A percentile compares a stretch with the other conserved stretches of the same genome.
Conservation (phyloP, 2,797 vertebrate genomes). For the Tadarida brasiliensis region DNA sequence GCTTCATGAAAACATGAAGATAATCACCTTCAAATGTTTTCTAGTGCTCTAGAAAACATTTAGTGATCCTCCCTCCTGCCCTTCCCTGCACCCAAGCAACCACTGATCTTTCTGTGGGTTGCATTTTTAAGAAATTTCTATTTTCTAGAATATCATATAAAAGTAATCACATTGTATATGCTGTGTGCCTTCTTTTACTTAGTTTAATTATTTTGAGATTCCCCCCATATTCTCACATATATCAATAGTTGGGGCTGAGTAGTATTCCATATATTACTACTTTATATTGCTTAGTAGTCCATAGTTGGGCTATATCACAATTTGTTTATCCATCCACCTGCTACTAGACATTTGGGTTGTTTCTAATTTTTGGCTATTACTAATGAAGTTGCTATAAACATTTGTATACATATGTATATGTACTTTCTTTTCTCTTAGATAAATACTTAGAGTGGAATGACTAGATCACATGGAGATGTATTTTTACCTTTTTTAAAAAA, state of each 20-base stretch:
- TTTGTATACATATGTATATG: not conserved
- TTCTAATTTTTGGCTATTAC: slow-evolving; percentile 24
- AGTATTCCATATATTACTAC: not conserved
- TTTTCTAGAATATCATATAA: slow-evolving; percentile 34
- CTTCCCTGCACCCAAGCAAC: not conserved
- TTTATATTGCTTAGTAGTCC: not conserved
- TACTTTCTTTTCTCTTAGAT: not conserved
- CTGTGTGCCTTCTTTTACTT: not conserved
- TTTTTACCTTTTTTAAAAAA: not conserved
- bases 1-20: not conserved
- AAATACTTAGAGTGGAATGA: not conserved
- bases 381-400: not conserved
- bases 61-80: not conserved
- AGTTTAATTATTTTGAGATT: slow-evolving; percentile 9
- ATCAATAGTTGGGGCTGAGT: not conserved
- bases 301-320: not conserved
- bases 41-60: not conserved
- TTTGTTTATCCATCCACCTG: not conserved
- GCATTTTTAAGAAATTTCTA: not conserved
- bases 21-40: not conserved
- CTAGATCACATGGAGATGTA: not conserved
- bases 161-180: not conserved
- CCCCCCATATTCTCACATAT: not conserved
- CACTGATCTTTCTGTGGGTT: not conserved
- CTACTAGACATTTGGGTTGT: not conserved